Base-by-base conservation (phyloP, 1,140 invertebrate genomes). In the Globodera ellingtonae region DNA sequence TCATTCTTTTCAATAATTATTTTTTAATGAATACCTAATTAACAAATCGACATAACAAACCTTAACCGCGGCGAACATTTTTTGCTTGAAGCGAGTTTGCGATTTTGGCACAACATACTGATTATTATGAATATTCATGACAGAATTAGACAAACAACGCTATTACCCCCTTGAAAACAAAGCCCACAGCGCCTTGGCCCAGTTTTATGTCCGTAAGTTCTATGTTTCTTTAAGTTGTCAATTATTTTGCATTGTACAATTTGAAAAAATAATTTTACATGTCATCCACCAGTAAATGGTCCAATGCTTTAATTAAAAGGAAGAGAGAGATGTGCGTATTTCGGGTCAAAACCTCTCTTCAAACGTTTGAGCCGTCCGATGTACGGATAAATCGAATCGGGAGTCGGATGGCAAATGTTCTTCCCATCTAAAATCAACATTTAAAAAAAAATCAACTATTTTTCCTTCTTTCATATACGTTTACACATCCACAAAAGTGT, bases 11-110 rank as follows among this genome's bases (percentile, higher is more conserved):
- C 13, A 35, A 21, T 24, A 24, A 1, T 9, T 70, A 0, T 13
- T 24, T 62, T 10, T 8, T n/a, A 78, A 78, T 72, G 50, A 18
- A 13, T 52, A 35, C 35, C 35, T 78, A 71, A 21, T 7, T 47
- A 50, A 59, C 44, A 6, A 13, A 35, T 74, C 44, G 21, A 15
- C 8, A 47, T 35, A 35, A 56, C 47, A 62, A 66, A 86, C 87
- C 77, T 87, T 87, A 24, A 87, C 86, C 6, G 86, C 86, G 21
- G 86, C 86, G 74, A 85, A 87, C 13, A 85, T 86, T 52, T 86
- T 87, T 71, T 87, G 86, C 62, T 85, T 87, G 76, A 87, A 87
- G 7, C 86, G 83, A 46, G 87, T 88, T 66, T 87, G 87, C 24
- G 86, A 82, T 47, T 87, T 88, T 9, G 86, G 83, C 71, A 81